Percentiles rank a stretch among this genome's conserved stretches.
Evolutionary conservation across 2,888 invertebrate species (phyloP).

Genomic region (Fragum whitleyi): DNA sequence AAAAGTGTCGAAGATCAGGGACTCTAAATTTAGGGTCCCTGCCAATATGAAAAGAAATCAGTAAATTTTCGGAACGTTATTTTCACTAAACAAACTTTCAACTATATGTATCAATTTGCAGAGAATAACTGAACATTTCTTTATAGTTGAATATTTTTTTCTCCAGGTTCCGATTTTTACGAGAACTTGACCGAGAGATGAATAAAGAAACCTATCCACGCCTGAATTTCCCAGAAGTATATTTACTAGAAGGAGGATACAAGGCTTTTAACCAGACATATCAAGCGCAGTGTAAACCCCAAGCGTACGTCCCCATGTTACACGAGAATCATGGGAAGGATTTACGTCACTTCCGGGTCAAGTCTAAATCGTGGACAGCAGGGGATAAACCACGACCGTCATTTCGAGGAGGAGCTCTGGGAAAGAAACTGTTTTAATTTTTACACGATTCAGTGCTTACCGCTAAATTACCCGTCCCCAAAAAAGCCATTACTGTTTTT

Average conservation of each 20-base stretch:
- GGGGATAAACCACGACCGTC: slow-evolving; percentile 50
- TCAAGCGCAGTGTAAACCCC: slow-evolving; percentile 90
- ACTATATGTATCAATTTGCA: too few relatives aligned
- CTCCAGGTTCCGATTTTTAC: slow-evolving; percentile 91
- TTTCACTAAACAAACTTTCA: too few relatives aligned
- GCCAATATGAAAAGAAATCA: background rate
- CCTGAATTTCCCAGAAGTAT: slow-evolving; percentile 95
- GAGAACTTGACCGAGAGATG: slow-evolving; percentile 92
- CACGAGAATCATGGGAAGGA: slow-evolving; percentile 91
- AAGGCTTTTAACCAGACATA: slow-evolving; percentile 90
- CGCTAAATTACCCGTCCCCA: too few relatives aligned
- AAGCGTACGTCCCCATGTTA: slow-evolving; percentile 93
- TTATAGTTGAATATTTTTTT: too few relatives aligned
- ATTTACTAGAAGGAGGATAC: slow-evolving; percentile 95
- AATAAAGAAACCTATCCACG: slow-evolving; percentile 93
- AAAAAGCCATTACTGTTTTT: too few relatives aligned
- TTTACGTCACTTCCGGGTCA: slow-evolving; percentile 90
- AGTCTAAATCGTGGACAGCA: slow-evolving; percentile 89
- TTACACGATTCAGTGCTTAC: too few relatives aligned
- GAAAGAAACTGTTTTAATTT: slow-evolving; percentile 11
- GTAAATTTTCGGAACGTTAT: too few relatives aligned
- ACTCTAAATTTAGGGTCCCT: too few relatives aligned
- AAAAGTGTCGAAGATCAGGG: too few relatives aligned
- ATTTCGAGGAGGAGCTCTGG: background rate
- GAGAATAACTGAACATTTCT: too few relatives aligned